phyloP scores from a whole-genome alignment of 2,797 vertebrate genomes.

The Steatocranus sp. region DNA sequence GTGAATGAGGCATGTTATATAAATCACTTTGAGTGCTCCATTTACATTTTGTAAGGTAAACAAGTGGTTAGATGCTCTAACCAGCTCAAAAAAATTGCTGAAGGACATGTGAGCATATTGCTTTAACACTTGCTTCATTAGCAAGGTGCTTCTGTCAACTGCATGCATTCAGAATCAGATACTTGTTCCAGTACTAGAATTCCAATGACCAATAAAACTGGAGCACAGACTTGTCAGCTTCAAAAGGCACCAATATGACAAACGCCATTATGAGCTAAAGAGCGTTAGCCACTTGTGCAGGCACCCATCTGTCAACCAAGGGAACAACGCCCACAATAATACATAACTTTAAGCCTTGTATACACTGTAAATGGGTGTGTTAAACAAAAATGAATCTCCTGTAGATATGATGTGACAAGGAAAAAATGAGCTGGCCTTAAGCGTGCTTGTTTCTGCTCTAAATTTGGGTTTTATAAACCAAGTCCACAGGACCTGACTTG shows the following conservation, averaged over 20 bases:
- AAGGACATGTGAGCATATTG: neutral
- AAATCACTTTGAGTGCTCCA: neutral
- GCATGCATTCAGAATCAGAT: rapidly evolving
- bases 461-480: neutral
- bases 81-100: rapidly evolving
- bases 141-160: neutral
- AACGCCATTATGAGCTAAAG: neutral
- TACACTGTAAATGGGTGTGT: neutral
- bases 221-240: neutral
- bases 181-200: neutral
- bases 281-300: neutral
- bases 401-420: neutral
- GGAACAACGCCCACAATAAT: neutral
- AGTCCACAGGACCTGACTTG: rapidly evolving
- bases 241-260: neutral
- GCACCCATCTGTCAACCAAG: neutral
- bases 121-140: neutral
- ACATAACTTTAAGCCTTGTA: neutral
- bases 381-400: neutral
- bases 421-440: rapidly evolving
- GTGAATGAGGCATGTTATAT: neutral
- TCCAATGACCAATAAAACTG: neutral
- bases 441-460: neutral
- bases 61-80: neutral
- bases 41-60: neutral